Base-by-base conservation (phyloP, 2,113 vertebrate species). In the Peromyscus californicus region DNA sequence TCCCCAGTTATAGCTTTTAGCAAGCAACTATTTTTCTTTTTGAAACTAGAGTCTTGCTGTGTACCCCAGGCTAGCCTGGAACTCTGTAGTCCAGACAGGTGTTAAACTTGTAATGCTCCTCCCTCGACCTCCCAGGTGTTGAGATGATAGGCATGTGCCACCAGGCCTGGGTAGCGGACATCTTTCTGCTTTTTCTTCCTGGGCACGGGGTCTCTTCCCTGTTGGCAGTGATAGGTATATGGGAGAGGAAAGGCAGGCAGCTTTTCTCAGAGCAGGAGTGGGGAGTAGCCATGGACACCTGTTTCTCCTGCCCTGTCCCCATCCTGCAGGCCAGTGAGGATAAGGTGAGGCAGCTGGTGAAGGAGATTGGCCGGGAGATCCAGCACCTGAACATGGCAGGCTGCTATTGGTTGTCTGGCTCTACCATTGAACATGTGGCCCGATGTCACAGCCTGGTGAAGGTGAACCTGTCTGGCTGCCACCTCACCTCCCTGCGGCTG, bases 371-470 rank as follows among this genome's bases (percentile, higher is more conserved):
- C 12, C 98, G 96, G 92, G 99, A 99, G 21, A 99, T 99, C 95
- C 99, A 99, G 98, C 99, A 99, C 90, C 99, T 99, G 94, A 99
- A 99, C 98, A 98, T 99, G 98, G 99, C 99, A 0, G 99, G 99
- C 65, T 99, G 99, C 98, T 99, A 99, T 83, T 99, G 99, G 99
- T 97, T 99, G 93, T 98, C 99, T 0, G 98, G 99, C 48, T 97
- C 98, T 29, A 99, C 99, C 0, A 93, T 99, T 9, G 99, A 99
- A 72, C 98, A 99, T 0, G 97, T 99, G 3, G 98, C 98, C 0
- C 99, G 99, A 54, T 99, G 99, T 98, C 99, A 98, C 75, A 98
- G 98, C 93, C 98, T 99, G 98, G 99, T 99, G 0, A 99, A 98
- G 76, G 98, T 99, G n/a, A 99, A 99, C 97, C 97, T 99, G 59